phyloP scores from a whole-genome alignment of 2,888 invertebrate genomes.

The Amphimallon solstitiale region DNA sequence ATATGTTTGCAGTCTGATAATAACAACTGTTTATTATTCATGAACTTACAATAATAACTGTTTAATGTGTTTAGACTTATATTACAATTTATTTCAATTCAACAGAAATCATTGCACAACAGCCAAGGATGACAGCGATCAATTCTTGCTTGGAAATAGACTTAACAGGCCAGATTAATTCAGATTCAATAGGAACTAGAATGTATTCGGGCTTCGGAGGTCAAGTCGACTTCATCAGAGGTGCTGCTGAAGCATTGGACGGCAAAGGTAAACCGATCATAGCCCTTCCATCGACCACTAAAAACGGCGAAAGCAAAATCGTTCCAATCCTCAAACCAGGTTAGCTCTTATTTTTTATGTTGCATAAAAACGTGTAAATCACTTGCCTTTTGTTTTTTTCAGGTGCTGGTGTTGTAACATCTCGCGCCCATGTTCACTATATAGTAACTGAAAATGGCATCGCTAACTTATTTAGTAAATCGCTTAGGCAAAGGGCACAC shows the following conservation, averaged over 20 bases:
- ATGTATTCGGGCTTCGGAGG: conserved; percentile 90
- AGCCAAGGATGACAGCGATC: conserved; percentile 94
- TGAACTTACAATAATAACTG: background rate
- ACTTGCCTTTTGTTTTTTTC: conserved; percentile 46
- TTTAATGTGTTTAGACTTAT: background rate
- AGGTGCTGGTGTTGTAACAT: conserved; percentile 97
- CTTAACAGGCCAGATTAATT: conserved; percentile 90
- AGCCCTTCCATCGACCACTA: conserved; percentile 84
- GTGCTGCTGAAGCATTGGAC: conserved; percentile 86
- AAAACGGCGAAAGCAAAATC: conserved; percentile 85
- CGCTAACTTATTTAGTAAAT: conserved; percentile 89
- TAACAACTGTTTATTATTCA: too few species aligned
- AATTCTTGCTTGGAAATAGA: conserved; percentile 97
- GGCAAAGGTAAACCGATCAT: conserved; percentile 92
- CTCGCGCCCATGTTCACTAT: conserved; percentile 92
- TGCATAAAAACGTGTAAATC: background rate
- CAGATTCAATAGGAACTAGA: conserved; percentile 90
- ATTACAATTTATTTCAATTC: background rate
- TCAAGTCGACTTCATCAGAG: conserved; percentile 93
- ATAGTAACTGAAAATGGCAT: conserved; percentile 94
- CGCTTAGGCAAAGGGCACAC: conserved; percentile 87
- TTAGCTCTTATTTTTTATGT: conserved; percentile 55
- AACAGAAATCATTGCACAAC: conserved; percentile 76
- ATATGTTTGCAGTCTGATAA: too few species aligned
- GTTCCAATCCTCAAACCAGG: conserved; percentile 85